Evolutionary conservation across 2,113 vertebrate species (phyloP), one percentile per base, ranked within the genome.

Genomic region (Phylloscopus trochiloides): DNA sequence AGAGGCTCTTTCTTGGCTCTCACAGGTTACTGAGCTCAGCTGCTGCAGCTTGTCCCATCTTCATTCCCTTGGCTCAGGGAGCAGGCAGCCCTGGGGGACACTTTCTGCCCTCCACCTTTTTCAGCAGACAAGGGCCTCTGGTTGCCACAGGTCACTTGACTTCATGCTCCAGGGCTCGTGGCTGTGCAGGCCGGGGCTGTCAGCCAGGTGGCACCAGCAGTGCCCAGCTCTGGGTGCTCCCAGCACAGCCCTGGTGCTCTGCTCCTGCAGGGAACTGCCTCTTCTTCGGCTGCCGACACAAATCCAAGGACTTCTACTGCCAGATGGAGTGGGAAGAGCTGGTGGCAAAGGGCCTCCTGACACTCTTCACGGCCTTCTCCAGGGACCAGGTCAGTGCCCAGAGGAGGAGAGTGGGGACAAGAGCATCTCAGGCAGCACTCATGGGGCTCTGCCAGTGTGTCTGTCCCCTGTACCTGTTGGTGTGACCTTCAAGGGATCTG

Each of bases 251-350:
- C 85, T 24, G 54, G 24, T 78, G 43, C 17, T 92, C 79, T 94
- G 63, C 32, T 72, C 55, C 83, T 68, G 54, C 88, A 99, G 99
- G 96, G 65, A 99, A 98, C 51, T 92, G 97, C 73, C 94, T 99
- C 78, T 99, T 99, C 87, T 99, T 99, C 0, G 99, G 99, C 88
- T 99, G 99, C 89, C 98, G 99, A 31, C 96, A 97, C 6, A 95
- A 98, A 94, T 95, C 96, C 63, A 98, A 98, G 88, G 99, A 99
- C 93, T 99, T 99, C 97, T 99, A 98, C 97, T 99, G 98, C 96
- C 93, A 96, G n/a, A 76, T 72, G 0, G 99, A 99, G 81, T 99
- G 99, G 99, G 98, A 98, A 84, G 98, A 97, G 42, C 97, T 99
- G 94, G 94, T 95, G 72, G 48, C 86, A 29, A 96, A 84, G 8